Percentiles rank a stretch among this genome's conserved stretches.
phyloP scores from a whole-genome alignment of 2,888 invertebrate species.

The Leucozona laternaria region DNA sequence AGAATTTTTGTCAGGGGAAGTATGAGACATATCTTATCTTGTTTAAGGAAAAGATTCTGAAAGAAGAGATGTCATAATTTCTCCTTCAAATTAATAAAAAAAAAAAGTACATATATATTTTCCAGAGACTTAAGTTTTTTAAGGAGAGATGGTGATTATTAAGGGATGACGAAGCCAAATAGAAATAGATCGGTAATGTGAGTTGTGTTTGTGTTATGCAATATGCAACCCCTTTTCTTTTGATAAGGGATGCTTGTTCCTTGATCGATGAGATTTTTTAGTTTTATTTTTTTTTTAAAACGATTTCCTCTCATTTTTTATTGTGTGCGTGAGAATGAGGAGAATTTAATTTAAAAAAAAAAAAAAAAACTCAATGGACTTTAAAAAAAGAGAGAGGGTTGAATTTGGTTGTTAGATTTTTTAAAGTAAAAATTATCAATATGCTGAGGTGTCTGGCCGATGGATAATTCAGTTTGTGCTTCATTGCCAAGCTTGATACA shows the following conservation, averaged over 20 bases:
- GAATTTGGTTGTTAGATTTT: slow-evolving; percentile 45
- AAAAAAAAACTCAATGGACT: not conserved
- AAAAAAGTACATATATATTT: not conserved
- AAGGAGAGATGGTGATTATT: slow-evolving; percentile 38
- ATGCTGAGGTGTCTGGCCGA: slow-evolving; percentile 38
- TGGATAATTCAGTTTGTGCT: slow-evolving; percentile 82
- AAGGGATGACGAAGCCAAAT: slow-evolving; percentile 51
- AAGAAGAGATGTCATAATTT: slow-evolving; percentile 38
- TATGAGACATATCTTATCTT: not conserved
- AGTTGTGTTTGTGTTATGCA: slow-evolving; percentile 41
- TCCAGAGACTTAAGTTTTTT: slow-evolving; percentile 24
- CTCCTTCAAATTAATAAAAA: slow-evolving; percentile 56
- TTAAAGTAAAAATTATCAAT: slow-evolving; percentile 59
- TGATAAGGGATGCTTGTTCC: slow-evolving; percentile 40
- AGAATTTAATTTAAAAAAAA: slow-evolving; percentile 12
- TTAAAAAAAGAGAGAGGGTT: slow-evolving; percentile 72
- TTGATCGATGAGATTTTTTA: slow-evolving; percentile 37
- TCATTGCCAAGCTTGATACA: slow-evolving; percentile 81
- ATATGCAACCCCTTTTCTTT: slow-evolving; percentile 63
- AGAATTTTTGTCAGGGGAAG: slow-evolving; percentile 21
- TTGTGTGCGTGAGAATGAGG: slow-evolving; percentile 52
- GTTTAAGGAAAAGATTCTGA: not conserved
- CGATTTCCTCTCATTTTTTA: slow-evolving; percentile 29
- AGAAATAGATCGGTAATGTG: slow-evolving; percentile 2
- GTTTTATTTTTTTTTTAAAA: slow-evolving; percentile 38